Percentiles rank a stretch among this genome's conserved stretches.
Evolutionary conservation across 2,113 vertebrate species (phyloP).

Genomic region (Chitala chitala): DNA sequence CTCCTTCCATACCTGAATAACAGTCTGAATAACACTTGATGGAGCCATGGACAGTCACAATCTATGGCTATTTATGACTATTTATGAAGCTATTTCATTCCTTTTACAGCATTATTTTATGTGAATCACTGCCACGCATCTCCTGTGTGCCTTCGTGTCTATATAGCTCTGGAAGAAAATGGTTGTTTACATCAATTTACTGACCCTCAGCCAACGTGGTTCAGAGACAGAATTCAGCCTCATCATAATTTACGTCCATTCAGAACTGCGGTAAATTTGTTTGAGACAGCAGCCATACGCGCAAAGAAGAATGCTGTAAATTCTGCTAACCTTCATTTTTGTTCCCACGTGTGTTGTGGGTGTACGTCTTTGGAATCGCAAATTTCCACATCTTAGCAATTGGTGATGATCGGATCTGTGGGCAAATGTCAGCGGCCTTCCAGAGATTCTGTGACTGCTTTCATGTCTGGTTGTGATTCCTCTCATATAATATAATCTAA

Average conservation of each 20-base stretch:
- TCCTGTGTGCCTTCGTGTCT: background rate
- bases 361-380: background rate
- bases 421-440: background rate
- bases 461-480: conserved; percentile 10
- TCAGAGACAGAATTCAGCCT: background rate
- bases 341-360: background rate
- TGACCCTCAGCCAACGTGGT: background rate
- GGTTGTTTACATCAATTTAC: background rate
- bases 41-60: background rate
- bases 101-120: background rate
- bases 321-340: background rate
- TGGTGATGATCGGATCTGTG: background rate
- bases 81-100: background rate
- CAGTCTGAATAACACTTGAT: background rate
- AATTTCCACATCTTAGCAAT: background rate
- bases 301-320: background rate
- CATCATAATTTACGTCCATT: background rate
- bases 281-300: too few species aligned
- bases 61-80: background rate
- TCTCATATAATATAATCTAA: conserved; percentile 8
- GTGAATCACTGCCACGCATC: background rate
- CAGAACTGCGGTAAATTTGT: background rate
- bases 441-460: background rate
- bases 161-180: background rate
- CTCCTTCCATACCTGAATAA: too few species aligned